These are phyloP conservation scores for Helleia helle DNA, from an alignment of 2,888 invertebrate genomes.

Conservation along the genomic window DNA sequence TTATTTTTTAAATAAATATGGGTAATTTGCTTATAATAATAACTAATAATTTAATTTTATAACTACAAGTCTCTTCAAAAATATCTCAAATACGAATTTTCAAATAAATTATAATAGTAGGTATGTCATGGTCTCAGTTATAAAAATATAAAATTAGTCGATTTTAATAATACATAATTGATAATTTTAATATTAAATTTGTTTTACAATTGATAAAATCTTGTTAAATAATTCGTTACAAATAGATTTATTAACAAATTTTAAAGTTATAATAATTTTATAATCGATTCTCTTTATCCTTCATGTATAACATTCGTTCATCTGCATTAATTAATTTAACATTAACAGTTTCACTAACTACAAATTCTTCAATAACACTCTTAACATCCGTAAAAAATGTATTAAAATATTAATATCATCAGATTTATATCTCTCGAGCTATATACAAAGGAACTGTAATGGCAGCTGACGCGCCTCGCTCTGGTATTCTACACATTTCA, in stretches of 20 bases:
- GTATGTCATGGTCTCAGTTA: constrained; percentile 40
- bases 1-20: constrained; percentile 51
- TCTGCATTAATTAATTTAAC: background rate
- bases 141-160: constrained; percentile 8
- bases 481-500: constrained; percentile 27
- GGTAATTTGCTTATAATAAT: constrained; percentile 40
- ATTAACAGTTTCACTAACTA: constrained; percentile 31
- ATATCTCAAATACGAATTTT: constrained; percentile 37
- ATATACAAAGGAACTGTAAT: constrained; percentile 35
- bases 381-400: constrained; percentile 43
- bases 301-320: background rate
- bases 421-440: constrained; percentile 51
- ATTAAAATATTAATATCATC: constrained; percentile 67
- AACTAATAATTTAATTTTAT: constrained; percentile 63
- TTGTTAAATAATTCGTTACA: background rate
- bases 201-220: constrained; percentile 1
- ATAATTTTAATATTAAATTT: background rate
- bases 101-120: constrained; percentile 20
- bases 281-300: background rate
- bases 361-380: constrained; percentile 38
- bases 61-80: constrained; percentile 55
- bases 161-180: constrained; percentile 4
- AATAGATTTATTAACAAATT: background rate
- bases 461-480: constrained; percentile 19
- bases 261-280: background rate